A percentile compares a stretch with the other conserved stretches of the same genome.
phyloP scores from a whole-genome alignment of 1,140 invertebrate genomes.

The Pissodes strobi region DNA sequence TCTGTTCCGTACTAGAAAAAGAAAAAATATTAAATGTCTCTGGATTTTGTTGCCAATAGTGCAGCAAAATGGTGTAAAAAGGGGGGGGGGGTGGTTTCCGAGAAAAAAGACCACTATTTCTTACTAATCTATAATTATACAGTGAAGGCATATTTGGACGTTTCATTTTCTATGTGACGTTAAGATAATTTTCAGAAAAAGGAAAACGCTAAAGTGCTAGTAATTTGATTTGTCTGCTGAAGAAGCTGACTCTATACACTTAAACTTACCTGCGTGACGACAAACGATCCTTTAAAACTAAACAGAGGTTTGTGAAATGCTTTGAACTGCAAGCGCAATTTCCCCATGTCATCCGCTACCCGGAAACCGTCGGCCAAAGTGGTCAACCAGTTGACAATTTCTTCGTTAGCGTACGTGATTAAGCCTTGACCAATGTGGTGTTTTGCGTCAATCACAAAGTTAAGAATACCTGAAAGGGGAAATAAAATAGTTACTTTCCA shows the following conservation, averaged over 20 bases:
- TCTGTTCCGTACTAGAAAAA: conserved; percentile 81
- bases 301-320: conserved; percentile 94
- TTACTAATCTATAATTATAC: too few relatives aligned
- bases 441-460: conserved; percentile 93
- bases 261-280: conserved; percentile 82
- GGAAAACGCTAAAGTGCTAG: too few relatives aligned
- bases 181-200: too few relatives aligned
- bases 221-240: not conserved
- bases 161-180: too few relatives aligned
- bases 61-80: not conserved
- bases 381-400: conserved; percentile 96
- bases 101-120: too few relatives aligned
- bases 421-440: conserved; percentile 97
- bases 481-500: not conserved
- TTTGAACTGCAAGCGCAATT: conserved; percentile 89
- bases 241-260: too few relatives aligned
- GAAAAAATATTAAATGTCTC: conserved; percentile 2
- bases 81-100: not conserved
- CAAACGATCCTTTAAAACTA: conserved; percentile 97
- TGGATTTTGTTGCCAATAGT: not conserved
- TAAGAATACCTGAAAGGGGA: conserved; percentile 83
- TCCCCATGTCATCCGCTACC: conserved; percentile 97
- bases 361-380: conserved; percentile 95
- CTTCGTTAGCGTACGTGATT: conserved; percentile 98
- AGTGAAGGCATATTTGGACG: too few relatives aligned